phyloP scores from a whole-genome alignment of 2,888 invertebrate species.

The Helobdella robusta region DNA sequence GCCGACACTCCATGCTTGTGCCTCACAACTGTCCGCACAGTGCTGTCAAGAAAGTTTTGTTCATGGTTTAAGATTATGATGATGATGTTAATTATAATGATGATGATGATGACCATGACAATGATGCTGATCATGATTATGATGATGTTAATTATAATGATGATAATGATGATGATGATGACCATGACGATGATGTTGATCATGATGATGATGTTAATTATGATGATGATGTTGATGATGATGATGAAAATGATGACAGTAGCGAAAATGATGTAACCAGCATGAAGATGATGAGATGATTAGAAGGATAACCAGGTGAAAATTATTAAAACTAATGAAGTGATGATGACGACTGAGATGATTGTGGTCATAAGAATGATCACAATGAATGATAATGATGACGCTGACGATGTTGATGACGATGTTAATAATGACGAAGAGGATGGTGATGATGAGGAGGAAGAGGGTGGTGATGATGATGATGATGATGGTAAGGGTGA shows the following conservation, averaged over 20 bases:
- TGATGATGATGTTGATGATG: constrained; percentile 9
- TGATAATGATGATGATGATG: constrained; percentile 17
- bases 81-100: constrained; percentile 7
- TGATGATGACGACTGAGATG: constrained; percentile 11
- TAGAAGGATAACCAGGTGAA: no score
- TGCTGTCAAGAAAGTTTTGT: constrained; percentile 42
- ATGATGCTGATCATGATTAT: constrained; percentile 12
- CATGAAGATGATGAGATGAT: no score
- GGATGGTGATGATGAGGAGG: constrained; percentile 17
- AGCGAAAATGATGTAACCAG: not conserved
- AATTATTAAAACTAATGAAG: no score
- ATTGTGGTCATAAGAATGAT: not conserved
- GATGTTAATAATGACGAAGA: constrained; percentile 14
- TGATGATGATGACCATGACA: constrained; percentile 6
- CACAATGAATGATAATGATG: constrained; percentile 17
- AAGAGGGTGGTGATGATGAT: not conserved
- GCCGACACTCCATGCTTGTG: constrained; percentile 93
- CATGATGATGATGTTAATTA: not conserved
- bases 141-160: constrained; percentile 1
- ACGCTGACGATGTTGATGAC: constrained; percentile 1
- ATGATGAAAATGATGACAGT: constrained; percentile 3
- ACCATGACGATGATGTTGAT: constrained; percentile 13
- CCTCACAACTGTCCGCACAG: constrained; percentile 77
- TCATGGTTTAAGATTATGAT: constrained; percentile 13
- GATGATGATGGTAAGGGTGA: constrained; percentile 7